Evolutionary conservation across 2,888 invertebrate species (phyloP).

Genomic region (Dolomedes plantarius): DNA sequence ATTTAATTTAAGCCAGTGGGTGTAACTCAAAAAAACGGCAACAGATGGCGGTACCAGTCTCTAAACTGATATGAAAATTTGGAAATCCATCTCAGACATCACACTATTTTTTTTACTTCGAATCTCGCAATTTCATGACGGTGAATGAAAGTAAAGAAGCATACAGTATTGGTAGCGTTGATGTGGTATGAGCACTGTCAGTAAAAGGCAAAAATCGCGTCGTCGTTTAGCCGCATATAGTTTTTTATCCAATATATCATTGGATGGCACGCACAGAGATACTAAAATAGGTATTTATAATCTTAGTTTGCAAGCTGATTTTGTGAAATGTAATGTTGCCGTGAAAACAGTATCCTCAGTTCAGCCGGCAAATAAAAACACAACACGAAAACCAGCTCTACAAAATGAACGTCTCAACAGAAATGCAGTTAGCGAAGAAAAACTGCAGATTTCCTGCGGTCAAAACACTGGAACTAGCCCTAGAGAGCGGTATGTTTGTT

Average conservation of each 20-base stretch:
- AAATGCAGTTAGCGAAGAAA: conserved; percentile 61
- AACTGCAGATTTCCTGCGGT: conserved; percentile 33
- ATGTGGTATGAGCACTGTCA: conserved; percentile 75
- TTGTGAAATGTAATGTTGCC: conserved; percentile 46
- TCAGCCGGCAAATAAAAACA: conserved; percentile 32
- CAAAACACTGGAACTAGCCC: conserved; percentile 38
- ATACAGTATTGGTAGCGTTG: conserved; percentile 8
- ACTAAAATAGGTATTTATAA: conserved; percentile 79
- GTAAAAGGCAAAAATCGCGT: conserved; percentile 75
- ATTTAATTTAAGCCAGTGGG: too few relatives aligned
- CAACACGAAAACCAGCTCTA: conserved; percentile 15
- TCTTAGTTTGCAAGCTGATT: conserved; percentile 59
- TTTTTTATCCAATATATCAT: conserved; percentile 95
- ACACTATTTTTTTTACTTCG: not conserved
- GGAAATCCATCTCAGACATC: not conserved
- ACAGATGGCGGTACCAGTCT: conserved; percentile 2
- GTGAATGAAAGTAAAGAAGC: conserved; percentile 25
- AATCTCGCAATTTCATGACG: not conserved
- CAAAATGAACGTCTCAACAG: conserved; percentile 49
- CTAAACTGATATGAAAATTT: not conserved
- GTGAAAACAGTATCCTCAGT: conserved; percentile 27
- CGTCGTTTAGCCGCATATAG: conserved; percentile 83
- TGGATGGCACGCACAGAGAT: conserved; percentile 88
- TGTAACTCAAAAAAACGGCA: not conserved
- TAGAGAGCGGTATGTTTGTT: conserved; percentile 54